Evolutionary conservation across 37 sponge, comb jelly and placozoan species (phyloP).

Genomic region (Bolinopsis microptera): DNA sequence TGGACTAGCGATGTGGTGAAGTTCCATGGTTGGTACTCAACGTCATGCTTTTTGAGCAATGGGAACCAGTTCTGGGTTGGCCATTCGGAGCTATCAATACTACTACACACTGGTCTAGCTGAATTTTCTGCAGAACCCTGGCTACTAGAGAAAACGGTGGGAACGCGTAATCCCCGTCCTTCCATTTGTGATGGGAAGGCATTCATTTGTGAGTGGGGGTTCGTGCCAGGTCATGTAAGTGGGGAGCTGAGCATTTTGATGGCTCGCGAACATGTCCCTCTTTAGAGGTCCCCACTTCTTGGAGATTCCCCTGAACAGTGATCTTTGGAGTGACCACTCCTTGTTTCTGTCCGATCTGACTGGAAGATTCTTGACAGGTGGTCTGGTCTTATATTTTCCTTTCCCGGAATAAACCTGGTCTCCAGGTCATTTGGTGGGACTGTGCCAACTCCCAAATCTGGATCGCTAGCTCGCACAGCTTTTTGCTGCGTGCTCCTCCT

Average conservation of each 20-base stretch:
- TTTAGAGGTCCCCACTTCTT: neutral
- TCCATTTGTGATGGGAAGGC: no score
- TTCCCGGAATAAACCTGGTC: no score
- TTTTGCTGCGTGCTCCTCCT: neutral
- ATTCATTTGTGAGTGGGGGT: no score
- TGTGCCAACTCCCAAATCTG: conserved; percentile 14
- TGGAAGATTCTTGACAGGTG: neutral
- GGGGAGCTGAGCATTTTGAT: no score
- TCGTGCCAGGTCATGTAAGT: neutral
- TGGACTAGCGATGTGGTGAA: neutral
- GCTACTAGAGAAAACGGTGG: neutral
- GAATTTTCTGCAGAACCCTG: neutral
- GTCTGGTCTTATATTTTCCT: conserved; percentile 8
- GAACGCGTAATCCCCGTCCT: conserved; percentile 14
- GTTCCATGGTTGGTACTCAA: no score
- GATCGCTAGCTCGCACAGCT: neutral
- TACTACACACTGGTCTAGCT: neutral
- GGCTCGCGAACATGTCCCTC: neutral
- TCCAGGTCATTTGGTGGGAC: neutral
- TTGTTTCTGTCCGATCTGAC: neutral
- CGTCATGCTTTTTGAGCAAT: no score
- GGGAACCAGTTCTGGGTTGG: neutral
- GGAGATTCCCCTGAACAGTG: neutral
- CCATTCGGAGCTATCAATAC: neutral
- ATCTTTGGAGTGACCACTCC: neutral